Evolutionary conservation across 2,797 vertebrate genomes (phyloP), one percentile per base, ranked within the genome.

Genomic region (Anas bernieri): DNA sequence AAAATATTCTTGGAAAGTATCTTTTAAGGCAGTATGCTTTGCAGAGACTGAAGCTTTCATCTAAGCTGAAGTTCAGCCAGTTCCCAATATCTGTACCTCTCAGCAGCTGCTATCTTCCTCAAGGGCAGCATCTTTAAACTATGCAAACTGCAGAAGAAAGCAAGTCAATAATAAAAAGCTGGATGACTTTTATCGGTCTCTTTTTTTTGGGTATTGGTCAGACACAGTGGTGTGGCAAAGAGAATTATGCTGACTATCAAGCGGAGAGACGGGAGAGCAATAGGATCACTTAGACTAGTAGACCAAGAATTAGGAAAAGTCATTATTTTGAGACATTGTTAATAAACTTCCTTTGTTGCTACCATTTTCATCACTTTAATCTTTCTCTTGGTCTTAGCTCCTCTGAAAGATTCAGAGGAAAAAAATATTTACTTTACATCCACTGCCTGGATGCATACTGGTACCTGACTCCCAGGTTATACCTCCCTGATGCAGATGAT

Each of bases 31-130:
- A 64, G 17, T 1, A 12, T 17, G 20, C 10, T n/a, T 50, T 39
- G 11, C 46, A 43, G 55, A 45, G 7, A 12, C 30, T 37, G 28
- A 64, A 56, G 7, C 4, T 62, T 73, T 86, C 37, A 9, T 59
- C 30, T 43, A 25, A 79, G 11, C 4, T 82, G 21, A 76, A 75
- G 33, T 56, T 93, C 62, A 68, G 7, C 9, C 12, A 39, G 6
- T n/a, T 88, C 5, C 1, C 20, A 2, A 0, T 28, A 23, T 23
- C 16, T n/a, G 5, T 15, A 8, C 15, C 7, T n/a, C 31, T 59
- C 20, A 55, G 22, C 21, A 72, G 39, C 33, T 39, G 7, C 56
- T 77, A 4, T 39, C 14, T 52, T 15, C 52, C 17, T 64, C 12
- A 56, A 78, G 43, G 30, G 35, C 35, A 68, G 3, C 16, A 45